Percentiles rank a stretch among this genome's conserved stretches.
These are phyloP conservation scores for Chromis chromis DNA, from an alignment of 2,797 vertebrate species.

Conservation along the genomic window DNA sequence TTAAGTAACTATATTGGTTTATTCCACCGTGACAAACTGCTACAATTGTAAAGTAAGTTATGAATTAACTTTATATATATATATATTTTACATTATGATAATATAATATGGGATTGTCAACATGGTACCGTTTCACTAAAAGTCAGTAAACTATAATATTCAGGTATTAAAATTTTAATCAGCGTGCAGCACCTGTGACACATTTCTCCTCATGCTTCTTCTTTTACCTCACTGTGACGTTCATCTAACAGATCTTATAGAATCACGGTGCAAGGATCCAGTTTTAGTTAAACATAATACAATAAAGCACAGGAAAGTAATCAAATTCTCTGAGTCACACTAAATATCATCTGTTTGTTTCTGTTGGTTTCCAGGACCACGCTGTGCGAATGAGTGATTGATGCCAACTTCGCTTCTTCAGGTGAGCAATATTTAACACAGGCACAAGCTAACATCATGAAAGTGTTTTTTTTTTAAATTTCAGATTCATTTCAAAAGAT, in stretches of 20 bases:
- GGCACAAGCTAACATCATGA: neutral
- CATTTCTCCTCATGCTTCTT: neutral
- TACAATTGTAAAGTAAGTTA: neutral
- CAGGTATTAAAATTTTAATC: neutral
- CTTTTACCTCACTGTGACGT: neutral
- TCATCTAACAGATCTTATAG: neutral
- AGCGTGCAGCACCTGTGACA: neutral
- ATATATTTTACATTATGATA: neutral
- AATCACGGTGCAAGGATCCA: neutral
- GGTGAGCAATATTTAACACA: constrained; percentile 67
- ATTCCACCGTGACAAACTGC: neutral
- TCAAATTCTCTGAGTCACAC: neutral
- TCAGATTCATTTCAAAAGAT: constrained; percentile 28
- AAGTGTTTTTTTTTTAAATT: constrained; percentile 27
- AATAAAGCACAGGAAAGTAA: neutral
- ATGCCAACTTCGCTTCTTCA: constrained; percentile 81
- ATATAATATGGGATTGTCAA: neutral
- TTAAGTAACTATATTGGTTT: neutral
- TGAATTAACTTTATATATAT: neutral
- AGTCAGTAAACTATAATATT: neutral
- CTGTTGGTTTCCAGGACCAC: constrained; percentile 65
- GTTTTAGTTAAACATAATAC: neutral
- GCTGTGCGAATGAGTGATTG: constrained; percentile 86
- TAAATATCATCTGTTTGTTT: constrained; percentile 30
- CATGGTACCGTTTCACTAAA: neutral